Evolutionary conservation across 2,797 vertebrate genomes (phyloP).

Genomic region (Megalops cyprinoides): DNA sequence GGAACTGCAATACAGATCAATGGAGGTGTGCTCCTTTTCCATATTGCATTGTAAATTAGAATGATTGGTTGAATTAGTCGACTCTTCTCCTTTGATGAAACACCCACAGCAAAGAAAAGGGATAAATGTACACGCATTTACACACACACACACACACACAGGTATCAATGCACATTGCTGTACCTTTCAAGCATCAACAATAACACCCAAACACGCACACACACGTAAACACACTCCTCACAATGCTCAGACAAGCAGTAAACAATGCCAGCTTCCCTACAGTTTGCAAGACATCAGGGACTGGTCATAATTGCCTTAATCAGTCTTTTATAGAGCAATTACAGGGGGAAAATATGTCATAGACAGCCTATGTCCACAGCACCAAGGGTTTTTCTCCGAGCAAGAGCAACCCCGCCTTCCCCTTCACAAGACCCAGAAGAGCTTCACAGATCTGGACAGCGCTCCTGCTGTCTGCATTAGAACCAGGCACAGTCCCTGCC

Average conservation of each 20-base stretch:
- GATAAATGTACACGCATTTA: not conserved
- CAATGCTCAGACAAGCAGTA: not conserved
- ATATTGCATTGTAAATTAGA: not conserved
- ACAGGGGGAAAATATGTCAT: not conserved
- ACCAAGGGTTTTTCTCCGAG: not conserved
- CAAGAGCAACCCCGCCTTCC: not conserved
- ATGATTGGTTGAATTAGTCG: no score
- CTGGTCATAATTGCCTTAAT: conserved; percentile 13
- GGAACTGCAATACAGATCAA: not conserved
- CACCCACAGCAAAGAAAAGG: not conserved
- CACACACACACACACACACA: not conserved
- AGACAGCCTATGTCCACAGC: not conserved
- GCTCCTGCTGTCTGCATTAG: no score
- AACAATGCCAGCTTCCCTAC: conserved; percentile 5
- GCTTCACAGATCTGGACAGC: not conserved
- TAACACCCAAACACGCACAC: no score
- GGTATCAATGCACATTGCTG: not conserved
- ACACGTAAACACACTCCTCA: not conserved
- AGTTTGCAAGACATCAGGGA: conserved; percentile 5
- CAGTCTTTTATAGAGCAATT: conserved; percentile 18
- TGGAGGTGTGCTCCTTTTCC: not conserved
- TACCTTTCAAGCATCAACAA: not conserved
- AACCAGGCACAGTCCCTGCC: no score
- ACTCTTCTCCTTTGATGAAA: not conserved
- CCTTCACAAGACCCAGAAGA: not conserved